Base-by-base conservation (phyloP, 2,113 vertebrate genomes). In the Cephalophus harveyi region DNA sequence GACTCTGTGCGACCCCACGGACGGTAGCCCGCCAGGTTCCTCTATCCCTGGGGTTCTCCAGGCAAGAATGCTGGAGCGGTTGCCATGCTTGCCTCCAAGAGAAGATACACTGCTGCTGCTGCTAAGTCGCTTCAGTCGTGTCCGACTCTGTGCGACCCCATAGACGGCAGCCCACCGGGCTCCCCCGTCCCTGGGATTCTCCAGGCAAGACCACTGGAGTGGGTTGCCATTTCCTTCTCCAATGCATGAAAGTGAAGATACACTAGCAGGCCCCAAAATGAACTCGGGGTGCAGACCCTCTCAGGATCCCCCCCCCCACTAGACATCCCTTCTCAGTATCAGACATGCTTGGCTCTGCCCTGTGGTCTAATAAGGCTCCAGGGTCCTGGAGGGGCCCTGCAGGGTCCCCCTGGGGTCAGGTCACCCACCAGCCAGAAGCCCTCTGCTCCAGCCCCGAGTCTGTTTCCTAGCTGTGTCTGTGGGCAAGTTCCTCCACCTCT, bases 401-500 rank as follows among this genome's bases (percentile, higher is more conserved):
- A 5, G 33, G 40, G 27, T 85, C 89, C 13, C 79, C 74, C 10
- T 17, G n/a, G 23, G 5, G 12, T 43, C 1, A 16, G 43, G 60
- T 6, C 21, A 0, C 50, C 43, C 57, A 0, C 6, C 6, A 3
- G 33, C 7, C 71, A 16, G 93, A 71, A 78, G 89, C 21, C 57
- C 33, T 14, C 12, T 19, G 25, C 16, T 2, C 3, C 2, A 0
- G 25, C 1, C 30, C 46, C 57, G 5, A 1, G 36, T 5, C 82
- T 16, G 0, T 2, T 3, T 9, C 14, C 43, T 3, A 5, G 25
- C 71, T 30, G 71, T 16, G 27, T 52, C 64, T 13, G 9, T 6
- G 3, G 40, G 40, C n/a, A 0, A 5, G 16, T 0, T 0, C 5
- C 60, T 7, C 7, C 7, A 17, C 28, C 27, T 15, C 55, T 19